These are phyloP conservation scores for Diplazon laetatorius DNA, from an alignment of 2,888 invertebrate genomes.

Conservation along the genomic window DNA sequence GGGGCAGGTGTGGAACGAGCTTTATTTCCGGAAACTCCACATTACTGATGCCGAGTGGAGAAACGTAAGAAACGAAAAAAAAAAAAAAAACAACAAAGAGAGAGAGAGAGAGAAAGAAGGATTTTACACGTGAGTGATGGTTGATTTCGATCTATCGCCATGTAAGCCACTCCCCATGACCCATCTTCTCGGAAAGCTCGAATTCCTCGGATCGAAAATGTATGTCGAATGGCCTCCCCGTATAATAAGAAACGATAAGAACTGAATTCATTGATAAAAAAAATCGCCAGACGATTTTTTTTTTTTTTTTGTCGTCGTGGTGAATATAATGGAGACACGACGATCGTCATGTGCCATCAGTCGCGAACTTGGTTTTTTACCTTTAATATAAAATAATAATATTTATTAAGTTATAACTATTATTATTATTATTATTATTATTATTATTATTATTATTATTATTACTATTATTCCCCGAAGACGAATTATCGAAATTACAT, in stretches of 20 bases:
- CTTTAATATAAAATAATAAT: too few relatives aligned
- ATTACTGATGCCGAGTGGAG: background rate
- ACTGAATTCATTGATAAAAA: constrained; percentile 2
- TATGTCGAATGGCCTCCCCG: constrained; percentile 45
- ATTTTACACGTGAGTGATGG: background rate
- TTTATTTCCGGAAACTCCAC: background rate
- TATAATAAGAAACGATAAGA: background rate
- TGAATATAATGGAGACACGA: too few relatives aligned
- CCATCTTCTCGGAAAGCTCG: constrained; percentile 8
- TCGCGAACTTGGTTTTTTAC: too few relatives aligned
- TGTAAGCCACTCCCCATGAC: constrained; percentile 56
- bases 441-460: too few relatives aligned
- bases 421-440: too few relatives aligned
- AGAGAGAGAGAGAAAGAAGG: background rate
- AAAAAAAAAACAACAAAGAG: background rate
- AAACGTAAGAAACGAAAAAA: constrained; percentile 9
- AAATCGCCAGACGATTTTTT: too few relatives aligned
- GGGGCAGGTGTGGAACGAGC: background rate
- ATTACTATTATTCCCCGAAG: background rate
- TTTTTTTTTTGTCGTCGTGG: too few relatives aligned
- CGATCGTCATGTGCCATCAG: too few relatives aligned
- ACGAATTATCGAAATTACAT: background rate
- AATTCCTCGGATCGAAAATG: background rate
- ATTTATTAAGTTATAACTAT: too few relatives aligned
- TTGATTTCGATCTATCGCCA: constrained; percentile 44